Evolutionary conservation across 2,888 invertebrate species (phyloP), one percentile per base, ranked within the genome.

Genomic region (Parnassius mnemosyne): DNA sequence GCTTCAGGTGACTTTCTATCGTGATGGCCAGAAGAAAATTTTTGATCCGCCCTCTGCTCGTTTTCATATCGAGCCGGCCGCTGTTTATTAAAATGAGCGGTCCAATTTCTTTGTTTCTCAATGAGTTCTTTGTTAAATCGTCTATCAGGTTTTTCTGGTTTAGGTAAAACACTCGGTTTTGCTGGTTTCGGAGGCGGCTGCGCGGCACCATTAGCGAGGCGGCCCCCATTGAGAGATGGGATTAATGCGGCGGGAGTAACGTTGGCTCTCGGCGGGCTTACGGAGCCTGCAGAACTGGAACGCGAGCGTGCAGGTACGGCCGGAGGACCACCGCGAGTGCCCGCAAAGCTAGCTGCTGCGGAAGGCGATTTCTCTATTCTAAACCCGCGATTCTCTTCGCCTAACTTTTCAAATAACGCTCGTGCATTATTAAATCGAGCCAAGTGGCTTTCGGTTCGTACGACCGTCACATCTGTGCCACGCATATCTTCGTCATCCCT

Each of bases 61-160:
- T 76, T 72, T 65, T 89, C 90, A 66, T 76, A 79, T 66, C 87
- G 83, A 64, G 79, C 67, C 54, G 94, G 93, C 70, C 95, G 94
- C 57, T 95, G 93, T 89, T 96, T 96, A 65, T 95, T 95, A 82
- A 97, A 97, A 85, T 97, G 97, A 65, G 96, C 96, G 43, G 97
- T 97, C 97, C 97, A 97, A 87, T 97, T 97, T 79, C 95, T 95
- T 80, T 97, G 97, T 76, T 97, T 96, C 84, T 97, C 97, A 71
- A 97, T 97, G 61, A 97, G 90, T 82, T 97, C 97, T 71, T 96
- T 95, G 66, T 96, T 96, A 74, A 96, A 95, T 76, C 95, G 95
- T 61, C 96, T 92, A 80, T 97, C 97, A 3, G 96, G 96, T 83
- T 96, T 96, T 75, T 96, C 96, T 0, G 96, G 96, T 80, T 96